Conservation (phyloP, 1,140 invertebrate genomes). For the Drosophila baimaii region DNA sequence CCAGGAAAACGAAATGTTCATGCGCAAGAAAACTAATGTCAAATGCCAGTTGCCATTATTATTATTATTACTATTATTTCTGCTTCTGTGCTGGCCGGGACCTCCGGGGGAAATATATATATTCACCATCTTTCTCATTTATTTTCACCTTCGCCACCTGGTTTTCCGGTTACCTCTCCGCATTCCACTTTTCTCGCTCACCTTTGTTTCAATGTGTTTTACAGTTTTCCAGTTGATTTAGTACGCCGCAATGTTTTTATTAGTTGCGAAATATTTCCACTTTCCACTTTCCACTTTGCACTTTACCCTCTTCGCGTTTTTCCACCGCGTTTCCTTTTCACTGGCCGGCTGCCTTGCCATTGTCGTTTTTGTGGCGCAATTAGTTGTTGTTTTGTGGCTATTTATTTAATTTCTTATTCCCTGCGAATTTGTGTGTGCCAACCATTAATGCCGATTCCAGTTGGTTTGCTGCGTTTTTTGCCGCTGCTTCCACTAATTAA, state of each 20-base stretch:
- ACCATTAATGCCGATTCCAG: slow-evolving; percentile 51
- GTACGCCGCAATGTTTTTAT: slow-evolving; percentile 73
- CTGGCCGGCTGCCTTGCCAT: slow-evolving; percentile 56
- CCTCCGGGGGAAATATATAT: slow-evolving; percentile 30
- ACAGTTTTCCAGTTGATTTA: slow-evolving; percentile 75
- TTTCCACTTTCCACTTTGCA: slow-evolving; percentile 17
- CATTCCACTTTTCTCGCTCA: slow-evolving; percentile 15
- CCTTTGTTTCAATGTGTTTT: slow-evolving; percentile 45
- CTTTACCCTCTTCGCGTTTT: not conserved
- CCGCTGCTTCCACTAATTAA: slow-evolving; percentile 67
- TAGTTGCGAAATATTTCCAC: slow-evolving; percentile 71
- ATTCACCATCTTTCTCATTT: slow-evolving; percentile 55
- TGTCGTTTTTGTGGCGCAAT: slow-evolving; percentile 60
- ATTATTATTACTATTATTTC: too few species aligned
- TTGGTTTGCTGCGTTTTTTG: slow-evolving; percentile 28
- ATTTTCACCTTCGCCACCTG: slow-evolving; percentile 26
- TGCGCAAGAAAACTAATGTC: slow-evolving; percentile 49
- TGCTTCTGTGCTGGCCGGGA: slow-evolving; percentile 12
- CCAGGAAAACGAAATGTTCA: slow-evolving; percentile 26
- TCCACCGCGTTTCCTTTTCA: slow-evolving; percentile 44
- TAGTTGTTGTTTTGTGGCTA: slow-evolving; percentile 58
- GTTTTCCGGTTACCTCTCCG: slow-evolving; percentile 2
- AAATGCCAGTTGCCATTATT: slow-evolving; percentile 56
- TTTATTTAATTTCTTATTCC: slow-evolving; percentile 49
- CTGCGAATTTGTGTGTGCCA: slow-evolving; percentile 20